Conservation (phyloP, 1,140 invertebrate genomes). For the Scaptomyza graminum region DNA sequence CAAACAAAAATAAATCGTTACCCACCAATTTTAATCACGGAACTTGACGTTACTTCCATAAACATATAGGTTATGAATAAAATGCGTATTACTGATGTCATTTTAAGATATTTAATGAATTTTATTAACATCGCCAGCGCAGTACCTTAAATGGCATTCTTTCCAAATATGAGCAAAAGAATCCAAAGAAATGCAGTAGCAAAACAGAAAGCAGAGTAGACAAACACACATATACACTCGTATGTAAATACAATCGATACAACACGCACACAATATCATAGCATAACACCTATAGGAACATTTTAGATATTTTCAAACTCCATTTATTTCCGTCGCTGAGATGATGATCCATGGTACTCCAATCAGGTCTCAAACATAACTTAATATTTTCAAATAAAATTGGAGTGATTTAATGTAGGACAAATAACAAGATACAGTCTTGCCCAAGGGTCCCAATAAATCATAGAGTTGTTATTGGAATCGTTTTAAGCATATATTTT, state of each 20-base stretch:
- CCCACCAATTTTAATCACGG: conserved; percentile 24
- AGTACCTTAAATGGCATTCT: neutral
- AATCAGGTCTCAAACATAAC: too few relatives aligned
- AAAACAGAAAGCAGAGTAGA: neutral
- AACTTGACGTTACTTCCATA: neutral
- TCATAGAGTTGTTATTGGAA: neutral
- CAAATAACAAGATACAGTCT: neutral
- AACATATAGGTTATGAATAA: conserved; percentile 8
- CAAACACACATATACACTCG: neutral
- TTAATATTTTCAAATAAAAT: too few relatives aligned
- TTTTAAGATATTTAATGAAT: neutral
- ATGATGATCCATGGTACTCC: too few relatives aligned
- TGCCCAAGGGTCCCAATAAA: neutral
- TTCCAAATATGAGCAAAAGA: conserved; percentile 6
- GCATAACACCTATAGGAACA: neutral
- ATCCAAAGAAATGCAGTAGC: conserved; percentile 22
- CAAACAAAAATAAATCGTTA: neutral
- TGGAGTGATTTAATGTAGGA: too few relatives aligned
- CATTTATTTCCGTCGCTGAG: too few relatives aligned
- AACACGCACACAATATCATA: neutral
- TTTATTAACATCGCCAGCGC: neutral
- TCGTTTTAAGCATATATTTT: conserved; percentile 2
- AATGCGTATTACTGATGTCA: neutral
- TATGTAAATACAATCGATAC: neutral
- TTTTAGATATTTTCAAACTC: neutral